Evolutionary conservation across 2,888 invertebrate species (phyloP), one percentile per base, ranked within the genome.

Genomic region (Aricia artaxerxes): DNA sequence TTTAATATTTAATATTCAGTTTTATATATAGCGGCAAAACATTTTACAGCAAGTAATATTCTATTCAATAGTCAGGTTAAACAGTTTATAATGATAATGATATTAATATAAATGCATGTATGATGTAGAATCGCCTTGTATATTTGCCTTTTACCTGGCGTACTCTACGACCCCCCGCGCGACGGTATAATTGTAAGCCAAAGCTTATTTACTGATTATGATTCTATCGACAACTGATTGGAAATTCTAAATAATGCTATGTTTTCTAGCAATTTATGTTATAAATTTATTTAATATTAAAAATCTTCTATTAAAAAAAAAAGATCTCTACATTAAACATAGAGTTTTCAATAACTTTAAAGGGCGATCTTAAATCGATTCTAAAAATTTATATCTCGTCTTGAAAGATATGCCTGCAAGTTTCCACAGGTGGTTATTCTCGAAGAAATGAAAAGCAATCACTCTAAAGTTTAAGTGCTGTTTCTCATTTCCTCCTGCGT

Each of bases 401-500:
- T 57, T 57, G 4, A 57, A 57, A 57, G 11, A 57, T 57, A 16
- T 16, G 16, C 57, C 16, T 13, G 57, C 16, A 57, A 57, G 57
- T 57, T 57, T 57, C 13, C 49, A 16, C 57, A 57, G 57, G 57
- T 57, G 57, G 57, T 57, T 16, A 57, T 57, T 57, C 57, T 1
- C 57, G 4, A 4, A 4, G 57, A 4, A 57, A 57, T 57, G 57
- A 57, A 57, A 57, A 57, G 57, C 57, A 57, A 57, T 57, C 57
- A 57, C 57, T 57, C 13, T 57, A 57, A 57, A 57, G n/a, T 61
- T 61, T 24, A 61, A 24, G 61, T 61, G 24, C n/a, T 24, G 7
- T 61, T 61, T 61, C n/a, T 61, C 61, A 61, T 61, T 61, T 61
- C 24, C 61, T 61, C 61, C 24, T n/a, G 57, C 57, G 57, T 57